Evolutionary conservation across 2,113 vertebrate genomes (phyloP).

Genomic region (Hippolais icterina): DNA sequence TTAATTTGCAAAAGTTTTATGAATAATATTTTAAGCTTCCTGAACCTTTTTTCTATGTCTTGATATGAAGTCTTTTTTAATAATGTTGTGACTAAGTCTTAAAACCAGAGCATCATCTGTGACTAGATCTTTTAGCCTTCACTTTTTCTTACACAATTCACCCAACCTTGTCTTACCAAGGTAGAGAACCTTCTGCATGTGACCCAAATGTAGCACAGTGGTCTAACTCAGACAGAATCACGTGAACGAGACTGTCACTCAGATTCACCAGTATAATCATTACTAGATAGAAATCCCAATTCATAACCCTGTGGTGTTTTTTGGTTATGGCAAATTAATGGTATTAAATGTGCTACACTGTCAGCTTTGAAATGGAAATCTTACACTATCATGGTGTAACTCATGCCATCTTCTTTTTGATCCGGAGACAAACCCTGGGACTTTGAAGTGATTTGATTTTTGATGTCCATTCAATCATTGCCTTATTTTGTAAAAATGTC

Average conservation of each 20-base stretch:
- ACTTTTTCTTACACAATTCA: neutral
- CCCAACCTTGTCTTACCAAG: neutral
- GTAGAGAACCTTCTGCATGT: neutral
- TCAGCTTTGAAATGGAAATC: neutral
- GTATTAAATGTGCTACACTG: neutral
- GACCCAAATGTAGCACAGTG: neutral
- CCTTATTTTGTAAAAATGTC: neutral
- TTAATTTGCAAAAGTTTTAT: neutral
- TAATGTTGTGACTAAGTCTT: neutral
- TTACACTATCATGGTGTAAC: neutral
- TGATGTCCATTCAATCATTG: neutral
- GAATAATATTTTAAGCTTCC: neutral
- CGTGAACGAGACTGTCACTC: neutral
- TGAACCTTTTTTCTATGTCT: neutral
- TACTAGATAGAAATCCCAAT: neutral
- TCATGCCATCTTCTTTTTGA: neutral
- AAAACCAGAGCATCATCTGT: neutral
- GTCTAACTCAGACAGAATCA: neutral
- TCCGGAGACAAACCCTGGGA: neutral
- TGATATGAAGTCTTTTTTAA: neutral
- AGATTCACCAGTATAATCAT: neutral
- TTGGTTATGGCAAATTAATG: neutral
- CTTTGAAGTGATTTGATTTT: neutral
- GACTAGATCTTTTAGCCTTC: neutral
- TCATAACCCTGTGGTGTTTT: neutral